Conservation (phyloP, 2,113 vertebrate genomes). For the Sylvia atricapilla region DNA sequence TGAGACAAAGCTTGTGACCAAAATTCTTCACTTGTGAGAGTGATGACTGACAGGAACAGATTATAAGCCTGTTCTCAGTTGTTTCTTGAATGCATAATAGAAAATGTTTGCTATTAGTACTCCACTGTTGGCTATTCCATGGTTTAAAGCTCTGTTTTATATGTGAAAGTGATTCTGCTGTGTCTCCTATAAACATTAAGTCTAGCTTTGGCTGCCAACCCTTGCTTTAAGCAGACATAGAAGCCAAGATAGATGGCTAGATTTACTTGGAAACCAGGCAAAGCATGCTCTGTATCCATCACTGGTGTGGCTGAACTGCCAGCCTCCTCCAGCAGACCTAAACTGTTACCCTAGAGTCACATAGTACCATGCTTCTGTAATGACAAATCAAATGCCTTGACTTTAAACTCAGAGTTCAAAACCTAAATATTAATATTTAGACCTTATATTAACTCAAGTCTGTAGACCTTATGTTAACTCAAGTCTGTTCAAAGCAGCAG, state of each 20-base stretch:
- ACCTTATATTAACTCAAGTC: not conserved
- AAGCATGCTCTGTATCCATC: not conserved
- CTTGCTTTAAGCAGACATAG: not conserved
- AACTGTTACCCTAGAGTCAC: not conserved
- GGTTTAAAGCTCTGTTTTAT: not conserved
- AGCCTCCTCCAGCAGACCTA: not conserved
- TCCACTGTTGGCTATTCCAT: not conserved
- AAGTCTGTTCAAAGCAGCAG: not conserved
- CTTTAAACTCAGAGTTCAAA: not conserved
- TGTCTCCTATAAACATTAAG: not conserved
- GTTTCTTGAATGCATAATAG: not conserved
- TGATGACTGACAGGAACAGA: not conserved
- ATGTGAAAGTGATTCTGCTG: not conserved
- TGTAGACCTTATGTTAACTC: not conserved
- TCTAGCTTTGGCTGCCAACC: not conserved
- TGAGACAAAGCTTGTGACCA: not conserved
- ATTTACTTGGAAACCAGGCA: not conserved
- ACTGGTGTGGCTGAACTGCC: not conserved
- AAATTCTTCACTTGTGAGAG: not conserved
- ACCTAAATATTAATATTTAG: not conserved
- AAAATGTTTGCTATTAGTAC: not conserved
- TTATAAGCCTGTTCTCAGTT: not conserved
- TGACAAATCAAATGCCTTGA: not conserved
- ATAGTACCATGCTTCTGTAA: not conserved
- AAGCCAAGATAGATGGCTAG: not conserved